A percentile compares a stretch with the other conserved stretches of the same genome.
These are phyloP conservation scores for Lophotis ruficrista DNA, from an alignment of 2,113 vertebrate species.

Conservation along the genomic window DNA sequence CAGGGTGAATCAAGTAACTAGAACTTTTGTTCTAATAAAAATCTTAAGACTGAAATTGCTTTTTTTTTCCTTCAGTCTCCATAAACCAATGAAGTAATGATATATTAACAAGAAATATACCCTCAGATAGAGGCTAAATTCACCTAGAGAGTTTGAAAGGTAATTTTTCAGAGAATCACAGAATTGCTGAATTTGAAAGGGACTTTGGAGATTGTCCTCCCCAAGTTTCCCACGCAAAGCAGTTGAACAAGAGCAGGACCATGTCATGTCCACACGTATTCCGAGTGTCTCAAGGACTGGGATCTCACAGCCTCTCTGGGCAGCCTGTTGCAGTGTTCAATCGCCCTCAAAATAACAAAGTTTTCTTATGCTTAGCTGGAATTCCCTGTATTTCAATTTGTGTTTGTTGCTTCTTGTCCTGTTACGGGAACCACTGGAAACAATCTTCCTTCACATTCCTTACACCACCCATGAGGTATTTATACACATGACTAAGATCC, in stretches of 20 bases:
- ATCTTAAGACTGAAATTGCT: not conserved
- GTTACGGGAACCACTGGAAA: not conserved
- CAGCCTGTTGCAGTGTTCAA: not conserved
- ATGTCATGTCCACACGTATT: not conserved
- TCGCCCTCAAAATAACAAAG: not conserved
- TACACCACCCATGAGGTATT: not conserved
- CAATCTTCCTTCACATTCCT: not conserved
- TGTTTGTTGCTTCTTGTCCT: not conserved
- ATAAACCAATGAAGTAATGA: not conserved
- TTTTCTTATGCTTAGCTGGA: not conserved
- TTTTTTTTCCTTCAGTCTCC: not conserved
- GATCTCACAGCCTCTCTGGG: not conserved
- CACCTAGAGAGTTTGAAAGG: not conserved
- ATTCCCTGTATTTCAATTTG: not conserved
- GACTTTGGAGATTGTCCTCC: not conserved
- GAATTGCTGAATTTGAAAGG: not conserved
- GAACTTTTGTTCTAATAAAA: not conserved
- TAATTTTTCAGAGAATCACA: not conserved
- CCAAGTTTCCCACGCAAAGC: not conserved
- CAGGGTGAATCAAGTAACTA: not conserved
- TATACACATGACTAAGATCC: too few species aligned
- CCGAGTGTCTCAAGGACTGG: not conserved
- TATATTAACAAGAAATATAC: not conserved
- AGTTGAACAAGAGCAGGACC: not conserved
- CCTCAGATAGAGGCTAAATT: not conserved